These are phyloP conservation scores for Strongylocentrotus purpuratus DNA, from an alignment of 35 echinoderm and acorn worm genomes.

Conservation along the genomic window DNA sequence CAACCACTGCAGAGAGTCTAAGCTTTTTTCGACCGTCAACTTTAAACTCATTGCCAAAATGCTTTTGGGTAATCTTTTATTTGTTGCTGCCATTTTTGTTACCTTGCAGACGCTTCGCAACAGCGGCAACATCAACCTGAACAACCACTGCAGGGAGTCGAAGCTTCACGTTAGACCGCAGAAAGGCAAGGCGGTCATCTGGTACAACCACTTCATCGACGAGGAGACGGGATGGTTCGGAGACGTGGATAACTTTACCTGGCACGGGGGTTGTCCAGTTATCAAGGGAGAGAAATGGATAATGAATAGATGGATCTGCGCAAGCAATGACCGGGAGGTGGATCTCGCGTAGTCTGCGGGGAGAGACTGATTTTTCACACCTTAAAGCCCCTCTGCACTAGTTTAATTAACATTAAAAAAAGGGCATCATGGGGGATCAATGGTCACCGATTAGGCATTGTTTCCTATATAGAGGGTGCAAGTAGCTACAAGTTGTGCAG, in stretches of 20 bases:
- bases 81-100: neutral
- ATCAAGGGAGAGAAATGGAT: slow-evolving; percentile 93
- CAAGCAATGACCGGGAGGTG: slow-evolving; percentile 61
- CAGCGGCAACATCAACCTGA: slow-evolving; percentile 81
- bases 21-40: too few species aligned
- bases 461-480: too few species aligned
- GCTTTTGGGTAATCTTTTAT: too few species aligned
- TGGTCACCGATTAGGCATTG: too few species aligned
- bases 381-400: too few species aligned
- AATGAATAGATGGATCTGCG: slow-evolving; percentile 92
- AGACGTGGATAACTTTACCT: slow-evolving; percentile 75
- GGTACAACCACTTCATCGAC: slow-evolving; percentile 94
- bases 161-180: slow-evolving; percentile 76
- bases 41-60: too few species aligned
- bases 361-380: neutral
- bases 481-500: too few species aligned
- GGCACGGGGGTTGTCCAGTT: slow-evolving; percentile 97
- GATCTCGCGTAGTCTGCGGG: slow-evolving; percentile 50
- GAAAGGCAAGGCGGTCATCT: slow-evolving; percentile 82
- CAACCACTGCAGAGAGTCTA: too few species aligned
- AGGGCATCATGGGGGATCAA: too few species aligned
- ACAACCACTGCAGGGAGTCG: slow-evolving; percentile 63
- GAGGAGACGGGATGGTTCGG: slow-evolving; percentile 90
- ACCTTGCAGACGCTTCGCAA: slow-evolving; percentile 64
- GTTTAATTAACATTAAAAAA: too few species aligned